Percentiles rank a stretch among this genome's conserved stretches.
phyloP scores from a whole-genome alignment of 2,888 invertebrate species.

The Dicycla oo region DNA sequence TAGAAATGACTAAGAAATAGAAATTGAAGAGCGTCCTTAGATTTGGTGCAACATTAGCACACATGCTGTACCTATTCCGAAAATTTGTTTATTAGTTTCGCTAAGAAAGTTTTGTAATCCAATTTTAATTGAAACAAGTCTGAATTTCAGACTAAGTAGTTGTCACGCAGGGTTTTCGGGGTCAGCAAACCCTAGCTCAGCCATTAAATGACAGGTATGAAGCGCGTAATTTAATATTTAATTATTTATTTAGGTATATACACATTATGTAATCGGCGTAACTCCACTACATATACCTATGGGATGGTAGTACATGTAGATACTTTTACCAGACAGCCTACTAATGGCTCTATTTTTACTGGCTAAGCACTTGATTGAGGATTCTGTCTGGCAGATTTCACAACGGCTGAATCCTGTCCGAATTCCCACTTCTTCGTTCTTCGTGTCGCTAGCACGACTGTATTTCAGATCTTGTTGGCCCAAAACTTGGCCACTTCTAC shows the following conservation, averaged over 20 bases:
- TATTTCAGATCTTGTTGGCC: too few relatives aligned
- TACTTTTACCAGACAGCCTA: neutral
- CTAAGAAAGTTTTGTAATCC: neutral
- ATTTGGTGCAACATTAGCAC: neutral
- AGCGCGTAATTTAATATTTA: neutral
- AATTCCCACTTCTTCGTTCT: too few relatives aligned
- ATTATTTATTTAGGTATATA: constrained; percentile 2
- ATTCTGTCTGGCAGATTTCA: neutral
- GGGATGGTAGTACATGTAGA: neutral
- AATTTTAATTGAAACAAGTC: constrained; percentile 24
- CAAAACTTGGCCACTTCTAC: too few relatives aligned
- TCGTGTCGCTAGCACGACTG: too few relatives aligned
- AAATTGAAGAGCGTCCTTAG: neutral
- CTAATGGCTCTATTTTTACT: neutral
- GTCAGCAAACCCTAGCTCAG: constrained; percentile 31
- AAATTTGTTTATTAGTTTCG: neutral
- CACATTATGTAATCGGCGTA: neutral
- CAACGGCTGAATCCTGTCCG: neutral
- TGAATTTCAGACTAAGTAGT: constrained; percentile 18
- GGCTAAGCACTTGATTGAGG: neutral
- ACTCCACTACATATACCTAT: neutral
- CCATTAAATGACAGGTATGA: constrained; percentile 11
- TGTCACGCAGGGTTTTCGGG: constrained; percentile 39
- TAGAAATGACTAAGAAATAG: neutral
- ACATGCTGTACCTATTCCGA: neutral